Evolutionary conservation across 2,888 invertebrate species (phyloP).

Genomic region (Morpho helenor): DNA sequence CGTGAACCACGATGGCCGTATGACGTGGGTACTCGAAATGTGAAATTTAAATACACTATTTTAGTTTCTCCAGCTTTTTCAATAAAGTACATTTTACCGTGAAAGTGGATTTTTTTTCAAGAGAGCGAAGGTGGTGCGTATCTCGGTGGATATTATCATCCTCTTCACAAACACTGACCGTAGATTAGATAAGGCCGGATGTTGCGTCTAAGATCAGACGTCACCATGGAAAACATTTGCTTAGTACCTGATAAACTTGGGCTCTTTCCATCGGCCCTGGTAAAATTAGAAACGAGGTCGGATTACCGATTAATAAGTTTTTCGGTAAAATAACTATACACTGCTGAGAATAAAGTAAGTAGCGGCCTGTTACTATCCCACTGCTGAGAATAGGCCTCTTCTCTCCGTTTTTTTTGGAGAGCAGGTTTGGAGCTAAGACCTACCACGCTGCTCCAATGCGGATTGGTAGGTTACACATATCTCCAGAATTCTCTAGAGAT

Average conservation of each 20-base stretch:
- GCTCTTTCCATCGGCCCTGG: conserved; percentile 4
- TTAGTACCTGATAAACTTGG: conserved; percentile 29
- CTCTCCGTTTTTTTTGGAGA: too few relatives aligned
- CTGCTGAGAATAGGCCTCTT: too few relatives aligned
- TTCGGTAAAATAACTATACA: too few relatives aligned
- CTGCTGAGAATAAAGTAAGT: too few relatives aligned
- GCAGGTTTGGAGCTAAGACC: too few relatives aligned
- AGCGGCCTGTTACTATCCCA: too few relatives aligned
- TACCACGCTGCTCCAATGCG: too few relatives aligned
- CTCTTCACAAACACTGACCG: conserved; percentile 70
- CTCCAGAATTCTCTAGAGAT: too few relatives aligned
- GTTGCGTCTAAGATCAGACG: conserved; percentile 44
- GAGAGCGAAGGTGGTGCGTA: conserved; percentile 36
- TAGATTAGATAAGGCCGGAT: conserved; percentile 75
- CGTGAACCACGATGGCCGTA: conserved; percentile 15
- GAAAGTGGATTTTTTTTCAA: conserved; percentile 3
- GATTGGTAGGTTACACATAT: too few relatives aligned
- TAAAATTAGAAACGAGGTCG: conserved; percentile 6
- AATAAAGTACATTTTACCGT: conserved; percentile 7
- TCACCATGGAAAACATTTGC: conserved; percentile 34
- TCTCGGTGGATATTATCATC: conserved; percentile 54
- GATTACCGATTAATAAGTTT: too few relatives aligned
- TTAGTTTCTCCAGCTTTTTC: background rate
- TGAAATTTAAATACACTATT: conserved; percentile 2
- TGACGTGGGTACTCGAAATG: background rate